Percentiles rank a stretch among this genome's conserved stretches.
Evolutionary conservation across 2,888 invertebrate species (phyloP).

Genomic region (Ochropleura leucogaster): DNA sequence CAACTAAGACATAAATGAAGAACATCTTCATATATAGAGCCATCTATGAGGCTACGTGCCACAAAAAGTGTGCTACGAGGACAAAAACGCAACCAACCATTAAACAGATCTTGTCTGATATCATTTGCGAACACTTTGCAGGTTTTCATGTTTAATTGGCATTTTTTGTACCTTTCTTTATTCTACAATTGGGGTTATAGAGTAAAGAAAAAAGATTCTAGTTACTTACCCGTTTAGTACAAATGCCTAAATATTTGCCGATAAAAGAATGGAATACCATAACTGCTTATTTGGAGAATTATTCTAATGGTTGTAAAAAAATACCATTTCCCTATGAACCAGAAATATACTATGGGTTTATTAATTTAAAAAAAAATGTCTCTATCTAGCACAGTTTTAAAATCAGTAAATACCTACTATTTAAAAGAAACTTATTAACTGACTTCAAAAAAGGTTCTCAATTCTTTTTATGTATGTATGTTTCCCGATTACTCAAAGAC

Average conservation of each 20-base stretch:
- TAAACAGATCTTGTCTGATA: conserved; percentile 26
- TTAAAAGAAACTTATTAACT: too few relatives aligned
- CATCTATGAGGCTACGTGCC: conserved; percentile 23
- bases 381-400: background rate
- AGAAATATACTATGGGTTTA: too few relatives aligned
- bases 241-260: too few relatives aligned
- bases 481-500: too few relatives aligned
- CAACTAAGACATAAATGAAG: conserved; percentile 7
- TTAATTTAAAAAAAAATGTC: background rate
- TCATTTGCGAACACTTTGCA: conserved; percentile 9
- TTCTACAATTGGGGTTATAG: background rate
- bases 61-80: conserved; percentile 50
- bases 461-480: too few relatives aligned
- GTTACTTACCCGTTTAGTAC: too few relatives aligned
- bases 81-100: conserved; percentile 33
- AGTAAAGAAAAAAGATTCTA: too few relatives aligned
- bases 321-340: too few relatives aligned
- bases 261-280: too few relatives aligned
- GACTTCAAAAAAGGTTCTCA: too few relatives aligned
- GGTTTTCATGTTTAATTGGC: background rate
- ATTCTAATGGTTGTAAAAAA: too few relatives aligned
- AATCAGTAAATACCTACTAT: background rate
- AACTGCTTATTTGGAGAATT: too few relatives aligned
- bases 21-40: conserved; percentile 12
- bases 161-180: background rate